Conservation (phyloP, 2,113 vertebrate genomes). For the Plotosus lineatus region DNA sequence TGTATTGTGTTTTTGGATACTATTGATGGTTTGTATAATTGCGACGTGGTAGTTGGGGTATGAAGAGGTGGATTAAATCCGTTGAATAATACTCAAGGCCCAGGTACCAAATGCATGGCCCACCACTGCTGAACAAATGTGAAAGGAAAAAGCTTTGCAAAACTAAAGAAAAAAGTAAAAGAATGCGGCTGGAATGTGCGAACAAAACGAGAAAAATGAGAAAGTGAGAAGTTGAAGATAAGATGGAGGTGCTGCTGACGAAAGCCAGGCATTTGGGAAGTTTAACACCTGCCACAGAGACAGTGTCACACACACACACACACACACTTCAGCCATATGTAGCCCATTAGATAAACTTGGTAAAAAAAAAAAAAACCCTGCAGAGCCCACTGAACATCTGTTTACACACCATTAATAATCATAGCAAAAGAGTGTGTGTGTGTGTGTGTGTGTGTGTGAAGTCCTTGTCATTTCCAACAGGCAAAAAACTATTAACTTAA, state of each 20-base stretch:
- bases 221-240: neutral
- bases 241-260: neutral
- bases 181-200: neutral
- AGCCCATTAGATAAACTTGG: slow-evolving; percentile 73
- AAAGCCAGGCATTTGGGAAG: slow-evolving; percentile 51
- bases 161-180: neutral
- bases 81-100: too few relatives aligned
- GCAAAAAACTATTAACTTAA: neutral
- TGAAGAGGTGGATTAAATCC: too few relatives aligned
- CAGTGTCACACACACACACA: slow-evolving; percentile 65
- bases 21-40: too few relatives aligned
- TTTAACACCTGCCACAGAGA: slow-evolving; percentile 70
- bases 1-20: too few relatives aligned
- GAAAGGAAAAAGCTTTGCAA: neutral
- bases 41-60: too few relatives aligned
- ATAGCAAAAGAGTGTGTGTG: slow-evolving; percentile 26
- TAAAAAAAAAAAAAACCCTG: slow-evolving; percentile 61
- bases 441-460: neutral
- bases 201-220: neutral
- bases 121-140: too few relatives aligned
- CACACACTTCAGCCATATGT: slow-evolving; percentile 70
- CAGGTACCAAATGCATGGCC: too few relatives aligned
- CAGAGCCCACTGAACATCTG: slow-evolving; percentile 70
- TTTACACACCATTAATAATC: slow-evolving; percentile 68
- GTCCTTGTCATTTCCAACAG: neutral